Evolutionary conservation across 2,797 vertebrate genomes (phyloP).

Genomic region (Sebastes minor): DNA sequence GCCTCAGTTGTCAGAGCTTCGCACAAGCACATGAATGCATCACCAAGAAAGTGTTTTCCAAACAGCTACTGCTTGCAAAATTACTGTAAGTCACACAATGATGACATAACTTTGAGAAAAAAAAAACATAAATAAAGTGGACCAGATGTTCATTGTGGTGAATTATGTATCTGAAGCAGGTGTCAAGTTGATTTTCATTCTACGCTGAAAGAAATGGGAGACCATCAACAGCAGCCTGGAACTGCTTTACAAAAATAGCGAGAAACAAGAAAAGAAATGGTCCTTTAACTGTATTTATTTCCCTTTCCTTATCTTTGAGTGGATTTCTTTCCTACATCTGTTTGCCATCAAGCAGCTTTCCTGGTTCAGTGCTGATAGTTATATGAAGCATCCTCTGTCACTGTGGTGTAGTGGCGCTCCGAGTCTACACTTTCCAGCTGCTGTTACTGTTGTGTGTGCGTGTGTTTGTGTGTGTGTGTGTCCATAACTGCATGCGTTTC

Average conservation of each 20-base stretch:
- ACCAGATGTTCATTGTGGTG: not conserved
- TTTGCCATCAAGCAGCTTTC: constrained; percentile 55
- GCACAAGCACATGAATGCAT: not conserved
- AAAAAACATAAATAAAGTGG: not conserved
- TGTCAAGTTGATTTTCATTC: not conserved
- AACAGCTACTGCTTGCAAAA: not conserved
- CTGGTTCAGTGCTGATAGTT: constrained; percentile 43
- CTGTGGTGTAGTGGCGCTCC: not conserved
- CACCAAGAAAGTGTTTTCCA: not conserved
- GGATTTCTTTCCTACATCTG: constrained; percentile 39
- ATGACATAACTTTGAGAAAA: not conserved
- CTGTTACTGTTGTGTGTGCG: constrained; percentile 10
- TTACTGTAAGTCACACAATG: not conserved
- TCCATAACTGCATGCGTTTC: constrained; percentile 30
- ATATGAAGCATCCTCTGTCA: constrained; percentile 44
- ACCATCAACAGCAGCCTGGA: not conserved
- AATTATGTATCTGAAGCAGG: not conserved
- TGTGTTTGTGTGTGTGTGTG: constrained; percentile 36
- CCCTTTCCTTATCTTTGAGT: not conserved
- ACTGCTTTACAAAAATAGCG: not conserved
- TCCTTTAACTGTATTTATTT: constrained; percentile 1
- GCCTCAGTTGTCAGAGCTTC: not conserved
- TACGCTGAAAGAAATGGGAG: not conserved
- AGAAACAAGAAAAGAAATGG: not conserved
- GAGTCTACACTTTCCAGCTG: not conserved